These are phyloP conservation scores for Saturnia pavonia DNA, from an alignment of 2,888 invertebrate species.

Conservation along the genomic window DNA sequence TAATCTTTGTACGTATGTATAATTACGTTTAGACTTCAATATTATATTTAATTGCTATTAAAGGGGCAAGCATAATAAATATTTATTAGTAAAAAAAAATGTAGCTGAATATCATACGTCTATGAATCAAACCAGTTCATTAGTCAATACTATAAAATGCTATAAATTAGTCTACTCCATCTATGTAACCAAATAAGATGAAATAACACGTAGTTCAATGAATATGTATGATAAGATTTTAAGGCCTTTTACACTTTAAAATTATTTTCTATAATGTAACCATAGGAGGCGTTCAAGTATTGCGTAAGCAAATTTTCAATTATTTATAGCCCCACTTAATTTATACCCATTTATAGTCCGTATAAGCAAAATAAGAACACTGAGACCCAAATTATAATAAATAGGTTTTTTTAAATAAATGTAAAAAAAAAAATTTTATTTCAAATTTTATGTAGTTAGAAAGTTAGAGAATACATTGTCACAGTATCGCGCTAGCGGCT, in stretches of 20 bases:
- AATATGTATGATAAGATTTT: background rate
- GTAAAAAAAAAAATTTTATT: too few relatives aligned
- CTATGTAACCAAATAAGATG: background rate
- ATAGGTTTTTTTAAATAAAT: too few relatives aligned
- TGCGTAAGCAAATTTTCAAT: too few relatives aligned
- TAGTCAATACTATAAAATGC: background rate
- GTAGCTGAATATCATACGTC: background rate
- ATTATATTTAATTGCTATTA: background rate
- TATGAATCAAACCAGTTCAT: background rate
- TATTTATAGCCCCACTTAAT: too few relatives aligned
- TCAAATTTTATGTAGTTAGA: too few relatives aligned
- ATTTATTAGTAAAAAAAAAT: slow-evolving; percentile 1
- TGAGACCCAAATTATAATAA: too few relatives aligned
- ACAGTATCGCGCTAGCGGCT: too few relatives aligned
- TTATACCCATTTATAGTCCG: too few relatives aligned
- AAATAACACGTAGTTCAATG: background rate
- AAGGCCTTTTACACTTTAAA: background rate
- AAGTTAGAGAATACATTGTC: too few relatives aligned
- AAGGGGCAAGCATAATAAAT: slow-evolving; percentile 6
- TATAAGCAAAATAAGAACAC: too few relatives aligned
- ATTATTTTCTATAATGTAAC: background rate
- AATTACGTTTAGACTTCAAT: slow-evolving; percentile 15
- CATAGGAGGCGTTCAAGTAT: too few relatives aligned
- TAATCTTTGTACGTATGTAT: slow-evolving; percentile 10
- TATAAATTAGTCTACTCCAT: background rate